Percentiles rank a stretch among this genome's conserved stretches.
Conservation (phyloP, 2,888 invertebrate genomes). For the Argyra leucocephala region DNA sequence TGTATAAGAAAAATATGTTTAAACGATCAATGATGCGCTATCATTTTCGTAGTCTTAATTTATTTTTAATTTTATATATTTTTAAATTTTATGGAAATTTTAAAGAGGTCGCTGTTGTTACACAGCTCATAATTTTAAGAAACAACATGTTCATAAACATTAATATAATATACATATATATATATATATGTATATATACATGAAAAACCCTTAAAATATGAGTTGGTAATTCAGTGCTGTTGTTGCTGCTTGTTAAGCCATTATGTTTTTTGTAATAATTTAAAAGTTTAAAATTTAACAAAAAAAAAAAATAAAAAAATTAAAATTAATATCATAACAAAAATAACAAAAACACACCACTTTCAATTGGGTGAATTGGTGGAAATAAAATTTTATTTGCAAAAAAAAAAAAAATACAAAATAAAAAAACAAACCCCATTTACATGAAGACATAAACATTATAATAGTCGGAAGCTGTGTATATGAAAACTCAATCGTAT, state of each 20-base stretch:
- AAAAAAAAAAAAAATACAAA: background rate
- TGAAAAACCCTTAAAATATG: background rate
- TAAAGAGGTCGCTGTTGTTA: slow-evolving; percentile 2
- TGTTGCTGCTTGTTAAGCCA: no score
- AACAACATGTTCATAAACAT: background rate
- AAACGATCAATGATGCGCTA: background rate
- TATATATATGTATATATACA: no score
- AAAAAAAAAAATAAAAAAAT: background rate
- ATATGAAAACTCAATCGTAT: background rate
- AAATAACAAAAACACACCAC: no score
- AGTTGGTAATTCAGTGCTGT: background rate
- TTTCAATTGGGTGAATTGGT: slow-evolving; percentile 1
- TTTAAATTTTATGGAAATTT: background rate
- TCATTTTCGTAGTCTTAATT: background rate
- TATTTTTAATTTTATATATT: background rate
- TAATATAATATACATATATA: background rate
- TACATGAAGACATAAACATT: slow-evolving; percentile 1
- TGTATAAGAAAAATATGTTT: no score
- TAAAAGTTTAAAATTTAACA: background rate
- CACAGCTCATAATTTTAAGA: background rate
- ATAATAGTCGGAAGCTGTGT: slow-evolving; percentile 6
- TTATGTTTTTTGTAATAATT: background rate
- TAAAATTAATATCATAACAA: background rate
- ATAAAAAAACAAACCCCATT: background rate
- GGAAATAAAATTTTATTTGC: slow-evolving; percentile 1